Conservation (phyloP, 2,888 invertebrate genomes). For the Dryocosmus kuriphilus region DNA sequence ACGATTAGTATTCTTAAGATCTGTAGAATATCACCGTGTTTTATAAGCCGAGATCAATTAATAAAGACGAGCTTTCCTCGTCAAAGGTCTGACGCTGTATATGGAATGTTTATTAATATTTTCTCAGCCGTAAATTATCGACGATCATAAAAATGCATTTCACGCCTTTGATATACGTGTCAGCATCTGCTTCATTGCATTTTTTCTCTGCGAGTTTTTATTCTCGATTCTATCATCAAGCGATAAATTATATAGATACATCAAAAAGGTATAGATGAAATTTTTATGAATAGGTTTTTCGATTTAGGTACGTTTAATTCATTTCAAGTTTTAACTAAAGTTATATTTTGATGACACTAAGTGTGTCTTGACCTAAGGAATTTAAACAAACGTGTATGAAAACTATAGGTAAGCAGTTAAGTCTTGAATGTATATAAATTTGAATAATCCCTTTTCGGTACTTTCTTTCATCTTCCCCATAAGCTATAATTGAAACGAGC, state of each 20-base stretch:
- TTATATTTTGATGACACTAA: too few species aligned
- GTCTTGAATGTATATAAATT: neutral
- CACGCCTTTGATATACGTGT: constrained; percentile 21
- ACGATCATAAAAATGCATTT: constrained; percentile 32
- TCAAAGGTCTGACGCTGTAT: constrained; percentile 8
- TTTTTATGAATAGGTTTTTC: neutral
- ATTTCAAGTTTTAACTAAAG: too few species aligned
- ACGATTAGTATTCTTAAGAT: constrained; percentile 36
- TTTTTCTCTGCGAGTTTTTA: neutral
- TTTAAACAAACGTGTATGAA: too few species aligned
- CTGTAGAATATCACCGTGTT: neutral
- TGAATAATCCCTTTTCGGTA: neutral
- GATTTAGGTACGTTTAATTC: neutral
- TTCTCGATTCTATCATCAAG: constrained; percentile 12
- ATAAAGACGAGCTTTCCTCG: neutral
- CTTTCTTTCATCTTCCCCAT: constrained; percentile 22
- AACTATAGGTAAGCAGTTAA: too few species aligned
- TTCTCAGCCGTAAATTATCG: constrained; percentile 26
- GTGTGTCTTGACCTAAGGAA: too few species aligned
- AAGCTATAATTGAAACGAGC: constrained; percentile 32
- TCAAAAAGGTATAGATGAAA: neutral
- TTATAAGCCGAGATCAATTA: constrained; percentile 15
- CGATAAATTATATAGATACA: constrained; percentile 14
- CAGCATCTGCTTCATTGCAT: constrained; percentile 10
- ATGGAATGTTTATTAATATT: constrained; percentile 33